Base-by-base conservation (phyloP, 2,113 vertebrate species). In the Neomonachus schauinslandi region DNA sequence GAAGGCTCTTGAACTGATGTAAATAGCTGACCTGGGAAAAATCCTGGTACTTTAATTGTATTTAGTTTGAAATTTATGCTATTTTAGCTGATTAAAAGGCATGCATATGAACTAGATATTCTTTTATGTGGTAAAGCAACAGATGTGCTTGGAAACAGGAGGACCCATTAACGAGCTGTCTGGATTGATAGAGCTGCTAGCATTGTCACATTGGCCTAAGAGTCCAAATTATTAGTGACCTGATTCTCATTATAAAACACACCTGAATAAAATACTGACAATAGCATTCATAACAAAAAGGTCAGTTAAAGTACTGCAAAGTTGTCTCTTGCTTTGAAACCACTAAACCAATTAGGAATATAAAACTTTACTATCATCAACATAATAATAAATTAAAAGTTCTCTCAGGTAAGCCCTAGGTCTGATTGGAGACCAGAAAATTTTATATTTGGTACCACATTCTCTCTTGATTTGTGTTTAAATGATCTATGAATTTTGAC, bases 81-180 rank as follows among this genome's bases (percentile, higher is more conserved):
- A 1, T 87, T 98, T 96, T 33, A 96, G 21, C 51, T 96, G 95
- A 96, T 96, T 97, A 92, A 97, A 96, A 97, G 71, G 11, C 53
- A 69, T 19, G 6, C 2, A 24, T 82, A 39, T 83, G 46, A 87
- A 80, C 42, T 91, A 59, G 85, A 91, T 92, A 67, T 6, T 4
- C 95, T 98, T 97, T 96, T 76, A 80, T 10, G 24, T 31, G 31
- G 96, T 51, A 97, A 94, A 49, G 14, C n/a, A 97, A 95, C 63
- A 96, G 91, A 97, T 97, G 84, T 97, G 49, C 61, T 97, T 28
- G 0, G 81, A 95, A 98, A 85, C 33, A 71, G 86, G 82, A 94
- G 9, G 42, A 53, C 28, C 85, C 59, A 88, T 98, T 98, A 97
- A 55, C 24, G 91, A 85, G 77, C 86, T 90, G 55, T 92, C 31